These are phyloP conservation scores for Clitarchus hookeri DNA, from an alignment of 2,888 invertebrate species.

Conservation along the genomic window DNA sequence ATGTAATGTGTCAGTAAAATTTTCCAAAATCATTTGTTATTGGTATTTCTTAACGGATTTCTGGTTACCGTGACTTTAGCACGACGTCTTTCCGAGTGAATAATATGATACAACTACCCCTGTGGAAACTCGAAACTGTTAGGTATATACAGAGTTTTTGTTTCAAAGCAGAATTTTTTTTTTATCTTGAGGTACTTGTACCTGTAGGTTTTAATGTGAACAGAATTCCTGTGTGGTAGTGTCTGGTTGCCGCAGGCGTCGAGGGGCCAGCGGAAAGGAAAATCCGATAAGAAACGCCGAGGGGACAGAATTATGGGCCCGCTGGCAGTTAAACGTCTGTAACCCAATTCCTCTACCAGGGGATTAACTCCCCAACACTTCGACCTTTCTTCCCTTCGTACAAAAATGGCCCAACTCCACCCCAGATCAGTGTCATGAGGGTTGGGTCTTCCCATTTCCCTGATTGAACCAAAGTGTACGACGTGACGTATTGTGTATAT, in stretches of 20 bases:
- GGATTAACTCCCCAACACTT: slow-evolving; percentile 9
- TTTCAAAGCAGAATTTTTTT: background rate
- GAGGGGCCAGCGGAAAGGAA: background rate
- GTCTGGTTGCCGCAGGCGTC: background rate
- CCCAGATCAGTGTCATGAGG: background rate
- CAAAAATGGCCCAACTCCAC: slow-evolving; percentile 2
- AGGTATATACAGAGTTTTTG: background rate
- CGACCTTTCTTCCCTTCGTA: background rate
- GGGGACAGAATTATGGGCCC: slow-evolving; percentile 11
- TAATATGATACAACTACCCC: background rate
- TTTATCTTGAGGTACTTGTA: background rate
- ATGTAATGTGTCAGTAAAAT: no score
- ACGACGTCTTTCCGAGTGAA: no score
- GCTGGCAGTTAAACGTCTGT: background rate
- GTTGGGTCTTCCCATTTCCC: background rate
- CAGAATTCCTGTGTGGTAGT: background rate
- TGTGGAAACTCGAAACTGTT: background rate
- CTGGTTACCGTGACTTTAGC: no score
- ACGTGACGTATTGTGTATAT: no score
- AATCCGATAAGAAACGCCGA: slow-evolving; percentile 2
- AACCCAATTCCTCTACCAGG: slow-evolving; percentile 14
- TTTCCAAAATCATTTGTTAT: no score
- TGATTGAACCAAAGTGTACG: background rate
- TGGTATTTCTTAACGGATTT: no score
- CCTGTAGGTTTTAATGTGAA: background rate